Evolutionary conservation across 2,113 vertebrate species (phyloP).

Genomic region (Chlorodrepanis virens): DNA sequence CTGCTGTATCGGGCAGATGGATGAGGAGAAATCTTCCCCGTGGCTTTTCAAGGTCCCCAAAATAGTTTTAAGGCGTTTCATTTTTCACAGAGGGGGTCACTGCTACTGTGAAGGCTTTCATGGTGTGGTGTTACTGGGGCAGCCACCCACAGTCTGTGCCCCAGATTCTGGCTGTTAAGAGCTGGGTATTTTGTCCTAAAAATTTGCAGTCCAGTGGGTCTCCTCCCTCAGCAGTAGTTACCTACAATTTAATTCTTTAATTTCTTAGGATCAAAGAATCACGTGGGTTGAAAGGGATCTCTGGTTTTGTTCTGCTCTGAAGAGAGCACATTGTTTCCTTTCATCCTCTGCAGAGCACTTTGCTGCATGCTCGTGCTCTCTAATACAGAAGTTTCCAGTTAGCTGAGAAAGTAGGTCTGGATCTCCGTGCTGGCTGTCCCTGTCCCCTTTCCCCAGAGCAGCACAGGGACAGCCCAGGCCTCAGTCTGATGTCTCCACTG

Average conservation of each 20-base stretch:
- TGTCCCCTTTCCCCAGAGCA: background rate
- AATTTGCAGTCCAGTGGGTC: background rate
- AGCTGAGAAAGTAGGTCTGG: background rate
- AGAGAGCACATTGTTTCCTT: background rate
- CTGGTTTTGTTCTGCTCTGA: background rate
- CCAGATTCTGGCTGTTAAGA: background rate
- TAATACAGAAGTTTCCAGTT: background rate
- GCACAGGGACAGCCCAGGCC: background rate
- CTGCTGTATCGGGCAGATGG: fast-evolving
- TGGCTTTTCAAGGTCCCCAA: background rate
- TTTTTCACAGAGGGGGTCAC: background rate
- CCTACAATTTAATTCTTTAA: background rate
- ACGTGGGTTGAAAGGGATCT: background rate
- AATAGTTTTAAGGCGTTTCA: background rate
- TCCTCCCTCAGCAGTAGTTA: background rate
- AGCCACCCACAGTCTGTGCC: background rate
- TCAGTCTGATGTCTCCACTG: constrained; percentile 5
- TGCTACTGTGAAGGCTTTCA: background rate
- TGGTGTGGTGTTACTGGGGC: background rate
- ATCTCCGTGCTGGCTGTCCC: background rate
- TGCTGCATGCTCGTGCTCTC: background rate
- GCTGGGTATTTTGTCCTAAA: background rate
- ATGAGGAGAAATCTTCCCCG: background rate
- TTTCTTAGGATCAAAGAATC: background rate
- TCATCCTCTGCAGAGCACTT: background rate